Evolutionary conservation across 2,888 invertebrate genomes (phyloP).

Genomic region (Cephonodes hylas): DNA sequence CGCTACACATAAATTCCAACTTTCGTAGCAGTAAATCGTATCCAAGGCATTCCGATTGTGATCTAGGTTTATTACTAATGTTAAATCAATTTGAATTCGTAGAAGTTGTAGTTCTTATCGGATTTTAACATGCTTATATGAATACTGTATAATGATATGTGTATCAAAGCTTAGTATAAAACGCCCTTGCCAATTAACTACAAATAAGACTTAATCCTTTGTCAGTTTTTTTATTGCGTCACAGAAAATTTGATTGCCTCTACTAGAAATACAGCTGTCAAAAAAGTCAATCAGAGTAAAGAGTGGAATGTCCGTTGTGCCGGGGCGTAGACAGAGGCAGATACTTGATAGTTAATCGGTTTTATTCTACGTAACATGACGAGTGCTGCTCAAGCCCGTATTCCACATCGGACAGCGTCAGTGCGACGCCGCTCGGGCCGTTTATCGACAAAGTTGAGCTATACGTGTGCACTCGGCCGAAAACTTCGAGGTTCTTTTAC

Average conservation of each 20-base stretch:
- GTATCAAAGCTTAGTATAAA: no score
- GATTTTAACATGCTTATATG: no score
- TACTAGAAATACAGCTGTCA: background rate
- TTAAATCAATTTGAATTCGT: slow-evolving; percentile 1
- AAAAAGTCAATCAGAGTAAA: background rate
- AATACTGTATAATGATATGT: no score
- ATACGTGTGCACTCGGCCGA: slow-evolving; percentile 66
- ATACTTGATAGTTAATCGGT: slow-evolving; percentile 10
- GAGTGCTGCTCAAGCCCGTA: slow-evolving; percentile 30
- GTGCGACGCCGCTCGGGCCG: slow-evolving; percentile 52
- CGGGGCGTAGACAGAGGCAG: background rate
- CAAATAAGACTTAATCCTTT: no score
- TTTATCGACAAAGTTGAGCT: slow-evolving; percentile 64
- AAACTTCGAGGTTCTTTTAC: slow-evolving; percentile 62
- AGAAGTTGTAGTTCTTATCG: background rate
- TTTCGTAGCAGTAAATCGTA: background rate
- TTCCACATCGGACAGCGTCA: slow-evolving; percentile 48
- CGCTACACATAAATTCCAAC: slow-evolving; percentile 3
- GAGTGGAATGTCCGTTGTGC: background rate
- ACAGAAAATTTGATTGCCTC: no score
- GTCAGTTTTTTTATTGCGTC: no score
- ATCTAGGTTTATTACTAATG: slow-evolving; percentile 1
- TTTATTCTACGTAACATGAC: slow-evolving; percentile 13
- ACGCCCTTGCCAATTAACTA: no score
- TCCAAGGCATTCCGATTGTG: background rate